Conservation (phyloP, 2,797 vertebrate genomes). For the Alosa sapidissima region DNA sequence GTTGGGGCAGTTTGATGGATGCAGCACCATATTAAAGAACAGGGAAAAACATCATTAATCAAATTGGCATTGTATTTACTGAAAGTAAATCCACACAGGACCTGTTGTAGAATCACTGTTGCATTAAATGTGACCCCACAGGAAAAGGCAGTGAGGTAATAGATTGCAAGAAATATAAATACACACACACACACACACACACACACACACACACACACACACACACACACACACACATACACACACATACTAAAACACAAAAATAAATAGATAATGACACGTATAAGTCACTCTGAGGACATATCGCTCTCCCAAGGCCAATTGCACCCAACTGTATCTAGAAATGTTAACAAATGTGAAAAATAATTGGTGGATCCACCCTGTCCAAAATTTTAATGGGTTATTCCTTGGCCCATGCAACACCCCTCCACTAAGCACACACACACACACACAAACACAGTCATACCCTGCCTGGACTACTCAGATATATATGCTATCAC, state of each 20-base stretch:
- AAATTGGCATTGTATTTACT: conserved; percentile 13
- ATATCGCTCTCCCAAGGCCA: no score
- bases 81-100: conserved; percentile 10
- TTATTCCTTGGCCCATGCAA: no score
- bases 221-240: not conserved
- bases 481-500: not conserved
- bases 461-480: not conserved
- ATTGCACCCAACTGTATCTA: no score
- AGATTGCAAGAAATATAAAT: not conserved
- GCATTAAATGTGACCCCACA: not conserved
- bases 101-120: not conserved
- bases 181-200: not conserved
- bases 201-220: not conserved
- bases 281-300: no score
- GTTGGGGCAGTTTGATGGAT: not conserved
- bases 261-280: no score
- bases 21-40: not conserved
- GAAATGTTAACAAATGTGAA: no score
- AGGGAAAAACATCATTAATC: conserved; percentile 17
- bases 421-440: not conserved
- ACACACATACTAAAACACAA: not conserved
- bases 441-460: not conserved
- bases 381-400: no score
- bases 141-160: not conserved
- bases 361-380: no score